Conservation (phyloP, 2,113 vertebrate genomes). For the Muscicapa adusta region DNA sequence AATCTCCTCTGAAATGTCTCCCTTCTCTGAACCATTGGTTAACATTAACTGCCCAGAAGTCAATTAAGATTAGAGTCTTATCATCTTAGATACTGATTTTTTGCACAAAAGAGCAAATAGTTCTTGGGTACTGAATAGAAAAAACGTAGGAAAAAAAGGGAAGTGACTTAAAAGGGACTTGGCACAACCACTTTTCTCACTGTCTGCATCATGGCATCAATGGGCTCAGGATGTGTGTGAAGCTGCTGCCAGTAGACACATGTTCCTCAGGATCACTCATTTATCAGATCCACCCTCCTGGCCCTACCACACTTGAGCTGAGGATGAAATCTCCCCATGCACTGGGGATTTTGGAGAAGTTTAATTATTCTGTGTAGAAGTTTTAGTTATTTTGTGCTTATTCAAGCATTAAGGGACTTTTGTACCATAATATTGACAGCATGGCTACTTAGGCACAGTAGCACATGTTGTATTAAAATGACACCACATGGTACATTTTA, state of each 20-base stretch:
- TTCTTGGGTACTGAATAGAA: background rate
- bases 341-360: background rate
- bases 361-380: background rate
- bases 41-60: background rate
- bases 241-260: background rate
- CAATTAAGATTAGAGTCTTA: background rate
- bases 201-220: background rate
- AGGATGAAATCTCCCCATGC: background rate
- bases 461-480: background rate
- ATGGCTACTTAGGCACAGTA: background rate
- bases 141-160: background rate
- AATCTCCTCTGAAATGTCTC: background rate
- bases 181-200: accelerated
- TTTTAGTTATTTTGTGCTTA: background rate
- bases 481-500: background rate
- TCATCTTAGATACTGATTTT: background rate
- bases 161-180: background rate
- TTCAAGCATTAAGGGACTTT: background rate
- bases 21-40: background rate
- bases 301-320: background rate
- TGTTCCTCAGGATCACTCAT: background rate
- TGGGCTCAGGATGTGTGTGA: background rate
- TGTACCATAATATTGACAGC: background rate
- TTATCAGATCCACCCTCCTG: background rate
- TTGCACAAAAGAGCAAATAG: background rate